Base-by-base conservation (phyloP, 2,797 vertebrate genomes). In the Holocentrus rufus region DNA sequence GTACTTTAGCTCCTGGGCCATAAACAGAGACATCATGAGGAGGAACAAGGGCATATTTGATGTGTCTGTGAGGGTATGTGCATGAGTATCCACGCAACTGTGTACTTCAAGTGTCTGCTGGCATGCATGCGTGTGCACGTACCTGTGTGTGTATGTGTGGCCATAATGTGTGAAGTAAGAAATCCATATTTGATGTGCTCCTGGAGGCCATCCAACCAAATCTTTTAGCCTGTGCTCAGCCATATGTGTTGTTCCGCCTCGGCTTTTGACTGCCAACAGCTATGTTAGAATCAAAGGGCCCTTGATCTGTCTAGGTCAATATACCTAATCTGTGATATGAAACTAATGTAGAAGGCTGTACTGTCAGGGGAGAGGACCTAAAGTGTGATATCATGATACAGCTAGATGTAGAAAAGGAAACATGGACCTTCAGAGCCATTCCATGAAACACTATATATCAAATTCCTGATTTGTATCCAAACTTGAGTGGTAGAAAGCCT, bases 21-120 rank as follows among this genome's bases (percentile, higher is more conserved):
- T 72, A 86, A 81, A 77, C 50, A 55, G 59, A 76, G 63, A 72
- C 50, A 73, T 84, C 47, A 83, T 66, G 81, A 76, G 71, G 83
- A 59, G 10, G 50, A 59, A 65, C 47, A 76, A 50, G 81, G 36
- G 13, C 54, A 53, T 69, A 46, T 75, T 65, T 71, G 65, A 76
- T 22, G n/a, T 7, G 20, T 42, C 2, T 15, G 39, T 36, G 56
- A 53, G 20, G 22, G 66, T 9, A 11, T 58, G 52, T 44, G 59
- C 57, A 56, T 72, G 13, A 60, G 52, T 73, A n/a, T 72, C 61
- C 58, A 77, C 72, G 72, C 56, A 52, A 57, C 66, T 63, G 42
- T 42, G 22, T 62, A 57, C 58, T 82, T 39, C 52, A 72, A 46
- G 47, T 54, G 54, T 46, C 69, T 70, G 74, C 22, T 27, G 10